Base-by-base conservation (phyloP, 2,113 vertebrate genomes). In the Mohoua ochrocephala region DNA sequence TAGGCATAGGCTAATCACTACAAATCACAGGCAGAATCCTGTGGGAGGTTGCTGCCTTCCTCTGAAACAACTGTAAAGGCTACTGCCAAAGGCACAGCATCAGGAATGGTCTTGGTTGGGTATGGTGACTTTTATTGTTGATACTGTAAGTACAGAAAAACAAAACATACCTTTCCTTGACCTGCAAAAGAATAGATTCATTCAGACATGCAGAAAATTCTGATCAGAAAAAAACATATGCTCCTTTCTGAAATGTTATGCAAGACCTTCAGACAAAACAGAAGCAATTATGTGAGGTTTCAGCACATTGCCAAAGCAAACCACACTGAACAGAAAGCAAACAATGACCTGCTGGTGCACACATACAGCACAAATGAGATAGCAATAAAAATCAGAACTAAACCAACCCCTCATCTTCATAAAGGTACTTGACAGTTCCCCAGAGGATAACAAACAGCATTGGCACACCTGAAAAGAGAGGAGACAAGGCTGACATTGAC, bases 371-470 rank as follows among this genome's bases (percentile, higher is more conserved):
- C 87, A 87, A 87, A 91, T 9, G 57, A 91, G 80, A 81, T 6
- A 94, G 71, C 84, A 68, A 93, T 52, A 94, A 95, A 95, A 96
- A 97, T 89, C 28, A 67, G 76, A 95, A 91, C 86, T 82, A 90
- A 86, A 97, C 98, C 95, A 97, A 99, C 99, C 98, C 98, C 87
- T 98, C 98, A 57, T 99, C 98, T 97, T 99, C 99, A 94, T 98
- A 98, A 82, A 98, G 98, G 94, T 99, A 98, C 96, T 98, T 99
- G 94, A 99, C 97, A 87, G 98, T 92, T 88, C 98, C 98, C 99
- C 99, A 99, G 91, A 98, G 98, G 71, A 97, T 95, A 78, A 99
- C 98, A 97, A 99, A 99, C 93, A 99, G 97, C 98, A 99, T 95
- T 82, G 99, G 99, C 17, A 98, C 97, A 94, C 98, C 99, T 99